Evolutionary conservation across 2,797 vertebrate species (phyloP).

Genomic region (Odontamblyopus lacepedii): DNA sequence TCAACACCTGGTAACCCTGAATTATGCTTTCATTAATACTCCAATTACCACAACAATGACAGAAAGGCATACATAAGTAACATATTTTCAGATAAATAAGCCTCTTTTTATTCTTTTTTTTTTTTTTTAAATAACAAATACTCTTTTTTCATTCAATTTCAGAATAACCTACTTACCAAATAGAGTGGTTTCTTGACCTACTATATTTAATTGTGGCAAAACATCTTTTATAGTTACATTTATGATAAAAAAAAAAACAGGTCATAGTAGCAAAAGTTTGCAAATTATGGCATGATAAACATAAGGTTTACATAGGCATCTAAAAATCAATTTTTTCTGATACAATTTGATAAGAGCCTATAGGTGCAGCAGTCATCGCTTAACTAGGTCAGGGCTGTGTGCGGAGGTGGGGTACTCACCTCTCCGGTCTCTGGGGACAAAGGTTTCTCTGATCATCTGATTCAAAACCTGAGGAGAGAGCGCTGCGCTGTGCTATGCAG

Average conservation of each 20-base stretch:
- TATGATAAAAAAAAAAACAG: not conserved
- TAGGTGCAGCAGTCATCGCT: not conserved
- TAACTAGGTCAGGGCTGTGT: conserved; percentile 7
- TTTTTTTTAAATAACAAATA: no score
- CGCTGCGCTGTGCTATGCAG: no score
- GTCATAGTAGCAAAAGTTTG: not conserved
- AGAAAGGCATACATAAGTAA: not conserved
- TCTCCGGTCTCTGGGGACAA: not conserved
- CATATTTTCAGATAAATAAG: no score
- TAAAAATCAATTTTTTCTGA: not conserved
- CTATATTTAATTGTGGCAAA: conserved; percentile 1
- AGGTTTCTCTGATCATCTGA: not conserved
- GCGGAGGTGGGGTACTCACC: not conserved
- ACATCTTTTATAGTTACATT: not conserved
- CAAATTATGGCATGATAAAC: no score
- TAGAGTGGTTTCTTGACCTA: not conserved
- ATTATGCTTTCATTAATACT: not conserved
- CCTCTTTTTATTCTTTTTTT: no score
- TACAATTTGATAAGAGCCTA: not conserved
- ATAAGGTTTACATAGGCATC: not conserved
- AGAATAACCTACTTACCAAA: not conserved
- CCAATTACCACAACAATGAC: not conserved
- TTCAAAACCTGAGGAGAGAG: not conserved
- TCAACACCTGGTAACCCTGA: not conserved
- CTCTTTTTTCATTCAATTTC: no score